Conservation (phyloP, 1,140 invertebrate genomes). For the Philopotamus ludificatus region DNA sequence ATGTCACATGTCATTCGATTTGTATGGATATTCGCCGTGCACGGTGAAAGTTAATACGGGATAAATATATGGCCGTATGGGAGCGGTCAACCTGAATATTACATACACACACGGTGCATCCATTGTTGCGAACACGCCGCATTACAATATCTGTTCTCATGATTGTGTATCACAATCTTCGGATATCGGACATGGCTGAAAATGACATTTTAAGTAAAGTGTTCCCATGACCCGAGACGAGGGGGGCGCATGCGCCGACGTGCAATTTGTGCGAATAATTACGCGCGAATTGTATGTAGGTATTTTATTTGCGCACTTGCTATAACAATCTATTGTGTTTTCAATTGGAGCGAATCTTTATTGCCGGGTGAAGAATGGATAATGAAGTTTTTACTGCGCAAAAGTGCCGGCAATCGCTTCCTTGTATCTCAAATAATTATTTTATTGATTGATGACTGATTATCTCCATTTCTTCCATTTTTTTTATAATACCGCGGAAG, state of each 20-base stretch:
- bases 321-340: constrained; percentile 1
- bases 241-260: background rate
- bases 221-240: constrained; percentile 9
- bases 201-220: constrained; percentile 13
- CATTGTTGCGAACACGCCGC: background rate
- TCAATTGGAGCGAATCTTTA: constrained; percentile 2
- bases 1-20: background rate
- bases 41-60: constrained; percentile 4
- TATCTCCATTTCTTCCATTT: too few relatives aligned
- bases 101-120: background rate
- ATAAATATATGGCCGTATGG: background rate
- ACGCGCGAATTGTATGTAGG: background rate
- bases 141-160: constrained; percentile 10
- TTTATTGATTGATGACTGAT: too few relatives aligned
- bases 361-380: background rate
- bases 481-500: too few relatives aligned
- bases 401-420: too few relatives aligned
- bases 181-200: background rate
- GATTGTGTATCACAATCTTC: background rate
- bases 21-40: background rate
- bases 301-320: background rate
- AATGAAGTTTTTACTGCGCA: background rate
- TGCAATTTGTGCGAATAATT: constrained; percentile 18
- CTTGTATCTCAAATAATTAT: too few relatives aligned
- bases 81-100: background rate